Conservation (phyloP, 2,113 vertebrate genomes). For the Calcarius ornatus region DNA sequence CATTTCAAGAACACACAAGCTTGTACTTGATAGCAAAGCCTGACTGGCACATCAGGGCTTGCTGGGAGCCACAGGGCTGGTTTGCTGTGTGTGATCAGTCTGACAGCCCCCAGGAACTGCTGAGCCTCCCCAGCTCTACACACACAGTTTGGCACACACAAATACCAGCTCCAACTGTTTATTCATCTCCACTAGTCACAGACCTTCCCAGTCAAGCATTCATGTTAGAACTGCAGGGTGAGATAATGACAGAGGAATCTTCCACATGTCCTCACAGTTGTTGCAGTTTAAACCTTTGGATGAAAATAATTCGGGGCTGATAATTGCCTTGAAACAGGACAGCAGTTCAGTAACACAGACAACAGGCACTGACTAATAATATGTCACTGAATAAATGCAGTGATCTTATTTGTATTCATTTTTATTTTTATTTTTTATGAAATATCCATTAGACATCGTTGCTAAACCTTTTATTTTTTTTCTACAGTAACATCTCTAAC, state of each 20-base stretch:
- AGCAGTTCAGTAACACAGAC: background rate
- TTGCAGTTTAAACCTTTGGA: background rate
- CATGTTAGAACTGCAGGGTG: background rate
- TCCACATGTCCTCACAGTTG: slow-evolving; percentile 54
- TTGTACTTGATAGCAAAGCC: background rate
- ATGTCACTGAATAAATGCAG: background rate
- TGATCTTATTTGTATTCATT: background rate
- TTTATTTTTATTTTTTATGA: background rate
- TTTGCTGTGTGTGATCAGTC: slow-evolving; percentile 17
- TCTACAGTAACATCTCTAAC: background rate
- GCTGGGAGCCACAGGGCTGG: background rate
- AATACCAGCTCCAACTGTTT: slow-evolving; percentile 25
- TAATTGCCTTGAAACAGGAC: background rate
- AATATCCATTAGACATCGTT: background rate
- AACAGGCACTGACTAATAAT: background rate
- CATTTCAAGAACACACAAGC: background rate
- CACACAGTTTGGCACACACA: background rate
- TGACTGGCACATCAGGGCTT: background rate
- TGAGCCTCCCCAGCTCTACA: background rate
- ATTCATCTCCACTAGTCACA: background rate
- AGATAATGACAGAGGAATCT: slow-evolving; percentile 54
- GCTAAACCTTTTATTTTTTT: background rate
- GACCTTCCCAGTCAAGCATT: background rate
- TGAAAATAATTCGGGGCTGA: slow-evolving; percentile 18
- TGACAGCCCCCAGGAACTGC: background rate